Evolutionary conservation across 1,140 invertebrate genomes (phyloP).

Genomic region (Sweltsa coloradensis): DNA sequence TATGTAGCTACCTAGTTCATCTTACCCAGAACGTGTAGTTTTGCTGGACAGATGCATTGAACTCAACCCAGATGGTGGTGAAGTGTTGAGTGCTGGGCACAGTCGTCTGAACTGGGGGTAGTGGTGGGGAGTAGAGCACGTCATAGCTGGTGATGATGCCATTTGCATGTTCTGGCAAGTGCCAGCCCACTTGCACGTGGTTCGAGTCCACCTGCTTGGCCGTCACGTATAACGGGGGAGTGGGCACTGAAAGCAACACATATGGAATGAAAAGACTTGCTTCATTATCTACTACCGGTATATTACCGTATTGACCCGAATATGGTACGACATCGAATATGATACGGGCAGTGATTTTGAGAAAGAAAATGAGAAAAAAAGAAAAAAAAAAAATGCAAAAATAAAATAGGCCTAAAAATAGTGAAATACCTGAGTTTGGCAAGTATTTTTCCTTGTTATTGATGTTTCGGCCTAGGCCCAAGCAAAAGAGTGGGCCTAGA

Average conservation of each 20-base stretch:
- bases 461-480: too few relatives aligned
- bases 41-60: conserved; percentile 40
- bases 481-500: too few relatives aligned
- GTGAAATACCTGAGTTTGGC: too few relatives aligned
- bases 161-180: conserved; percentile 43
- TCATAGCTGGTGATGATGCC: conserved; percentile 50
- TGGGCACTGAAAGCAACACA: conserved; percentile 47
- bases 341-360: too few relatives aligned
- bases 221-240: conserved; percentile 46
- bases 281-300: too few relatives aligned
- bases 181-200: conserved; percentile 52
- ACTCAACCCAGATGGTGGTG: conserved; percentile 39
- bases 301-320: too few relatives aligned
- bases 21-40: conserved; percentile 66
- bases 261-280: neutral
- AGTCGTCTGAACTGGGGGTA: conserved; percentile 30
- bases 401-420: too few relatives aligned
- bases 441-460: too few relatives aligned
- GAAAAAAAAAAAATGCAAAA: conserved; percentile 9
- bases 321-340: too few relatives aligned
- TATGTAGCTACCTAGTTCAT: too few relatives aligned
- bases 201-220: conserved; percentile 48
- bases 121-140: conserved; percentile 44
- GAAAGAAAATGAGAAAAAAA: too few relatives aligned
- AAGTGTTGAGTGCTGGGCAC: conserved; percentile 27